Evolutionary conservation across 2,888 invertebrate genomes (phyloP), one percentile per base, ranked within the genome.

Genomic region (Polyommatus iphigenia): DNA sequence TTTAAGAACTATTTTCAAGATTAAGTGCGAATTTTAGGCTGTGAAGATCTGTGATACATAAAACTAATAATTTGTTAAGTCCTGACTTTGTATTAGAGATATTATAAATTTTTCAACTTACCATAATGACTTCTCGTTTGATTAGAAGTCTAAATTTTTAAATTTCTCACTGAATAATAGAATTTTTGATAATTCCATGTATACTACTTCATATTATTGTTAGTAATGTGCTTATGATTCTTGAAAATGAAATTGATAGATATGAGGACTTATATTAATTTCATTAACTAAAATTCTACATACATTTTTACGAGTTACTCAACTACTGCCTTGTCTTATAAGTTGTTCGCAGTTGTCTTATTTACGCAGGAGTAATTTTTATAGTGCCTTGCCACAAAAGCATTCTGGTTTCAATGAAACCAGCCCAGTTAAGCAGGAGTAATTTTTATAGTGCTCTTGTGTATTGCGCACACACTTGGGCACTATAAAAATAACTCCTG

Each of bases 31-130:
- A 29, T 67, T 32, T 2, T 29, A 73, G 79, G 78, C 79, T 79
- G 79, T 79, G 79, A 79, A 78, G 71, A 78, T 77, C 79, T 79
- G 79, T 79, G 79, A 79, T 79, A 78, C 67, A 29, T 36, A 18
- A 67, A 32, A 67, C 15, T 18, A 67, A 18, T 67, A 67, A 67
- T 67, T 67, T 29, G 67, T 32, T 67, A 29, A 29, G 29, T 15
- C 29, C 32, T 29, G 5, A 32, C 15, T 32, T 67, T 67, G 67
- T 67, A 67, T 67, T 29, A 15, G 15, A 67, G 5, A 67, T 67
- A 67, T 32, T 67, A 67, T 32, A 67, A 0, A 24, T 32, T 67
- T 67, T 18, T 54, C 54, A 7, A 67, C 6, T 67, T 18, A 29
- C 29, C 32, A 67, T 29, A 32, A 15, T 67, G 29, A 15, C 67